Conservation (phyloP, 1,140 invertebrate species). For the Drosophila fuyamai region DNA sequence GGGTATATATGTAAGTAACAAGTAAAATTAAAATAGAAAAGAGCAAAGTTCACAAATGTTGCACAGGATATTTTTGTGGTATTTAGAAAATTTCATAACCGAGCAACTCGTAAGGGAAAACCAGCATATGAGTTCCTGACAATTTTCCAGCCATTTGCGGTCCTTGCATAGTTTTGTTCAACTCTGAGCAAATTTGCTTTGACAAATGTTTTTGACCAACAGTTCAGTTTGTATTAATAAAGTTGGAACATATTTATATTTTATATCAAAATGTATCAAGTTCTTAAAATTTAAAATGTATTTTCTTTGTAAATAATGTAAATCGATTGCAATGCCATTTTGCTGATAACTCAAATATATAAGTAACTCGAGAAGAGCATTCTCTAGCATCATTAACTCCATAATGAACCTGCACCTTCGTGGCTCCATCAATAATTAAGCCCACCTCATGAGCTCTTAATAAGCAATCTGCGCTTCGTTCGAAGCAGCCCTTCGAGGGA, state of each 20-base stretch:
- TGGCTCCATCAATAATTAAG: conserved; percentile 33
- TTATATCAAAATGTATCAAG: too few relatives aligned
- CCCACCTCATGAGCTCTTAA: conserved; percentile 19
- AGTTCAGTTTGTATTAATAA: neutral
- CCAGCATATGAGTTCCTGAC: conserved; percentile 15
- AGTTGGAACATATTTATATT: neutral
- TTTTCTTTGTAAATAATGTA: too few relatives aligned
- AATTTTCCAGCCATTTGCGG: conserved; percentile 16
- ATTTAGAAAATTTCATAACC: conserved; percentile 30
- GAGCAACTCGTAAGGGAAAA: neutral
- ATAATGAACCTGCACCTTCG: neutral
- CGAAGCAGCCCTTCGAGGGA: conserved; percentile 5
- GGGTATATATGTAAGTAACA: neutral
- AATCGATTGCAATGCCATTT: too few relatives aligned
- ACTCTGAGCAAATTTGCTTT: neutral
- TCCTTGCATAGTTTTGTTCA: neutral
- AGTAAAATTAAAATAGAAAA: neutral
- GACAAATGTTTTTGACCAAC: neutral
- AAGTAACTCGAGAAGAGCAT: neutral
- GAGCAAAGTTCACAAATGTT: conserved; percentile 25
- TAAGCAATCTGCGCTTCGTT: conserved; percentile 33
- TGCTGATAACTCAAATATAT: neutral
- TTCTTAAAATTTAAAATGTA: too few relatives aligned
- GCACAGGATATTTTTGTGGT: conserved; percentile 9
- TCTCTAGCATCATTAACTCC: neutral